Percentiles rank a stretch among this genome's conserved stretches.
These are phyloP conservation scores for Zygaena filipendulae DNA, from an alignment of 2,888 invertebrate species.

Conservation along the genomic window DNA sequence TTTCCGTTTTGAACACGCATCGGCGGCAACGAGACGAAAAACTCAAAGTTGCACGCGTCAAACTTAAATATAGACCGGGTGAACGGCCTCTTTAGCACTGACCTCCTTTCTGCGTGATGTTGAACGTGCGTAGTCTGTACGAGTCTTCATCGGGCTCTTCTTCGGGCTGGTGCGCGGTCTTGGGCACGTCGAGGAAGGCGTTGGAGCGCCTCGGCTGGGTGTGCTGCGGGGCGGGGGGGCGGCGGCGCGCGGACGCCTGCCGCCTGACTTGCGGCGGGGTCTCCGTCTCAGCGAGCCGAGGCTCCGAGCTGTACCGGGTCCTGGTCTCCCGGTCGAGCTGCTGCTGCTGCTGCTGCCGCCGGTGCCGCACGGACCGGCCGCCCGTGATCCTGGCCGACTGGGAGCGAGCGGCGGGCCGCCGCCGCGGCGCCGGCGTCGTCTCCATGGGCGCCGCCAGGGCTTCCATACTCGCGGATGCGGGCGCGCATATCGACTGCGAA, in stretches of 20 bases:
- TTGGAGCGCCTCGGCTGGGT: constrained; percentile 72
- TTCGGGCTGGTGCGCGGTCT: constrained; percentile 40
- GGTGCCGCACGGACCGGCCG: constrained; percentile 66
- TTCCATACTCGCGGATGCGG: constrained; percentile 76
- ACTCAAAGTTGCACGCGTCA: no score
- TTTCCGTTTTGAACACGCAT: constrained; percentile 27
- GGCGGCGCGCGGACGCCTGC: constrained; percentile 70
- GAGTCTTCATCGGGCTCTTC: constrained; percentile 85
- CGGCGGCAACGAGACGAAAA: no score
- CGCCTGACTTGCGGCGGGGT: constrained; percentile 74
- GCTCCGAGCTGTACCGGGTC: constrained; percentile 74
- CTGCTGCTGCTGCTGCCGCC: constrained; percentile 54
- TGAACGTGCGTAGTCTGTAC: constrained; percentile 92
- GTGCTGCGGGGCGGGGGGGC: constrained; percentile 56
- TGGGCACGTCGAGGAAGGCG: constrained; percentile 78
- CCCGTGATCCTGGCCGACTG: constrained; percentile 80
- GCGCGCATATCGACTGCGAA: constrained; percentile 81
- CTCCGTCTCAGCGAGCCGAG: constrained; percentile 73
- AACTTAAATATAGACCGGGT: constrained; percentile 25
- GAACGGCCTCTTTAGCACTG: constrained; percentile 55
- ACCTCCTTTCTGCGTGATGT: constrained; percentile 91
- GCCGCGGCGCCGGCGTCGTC: constrained; percentile 67
- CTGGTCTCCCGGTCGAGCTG: constrained; percentile 63
- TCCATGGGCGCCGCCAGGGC: constrained; percentile 65
- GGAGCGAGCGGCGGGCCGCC: constrained; percentile 78